These are phyloP conservation scores for Falco biarmicus DNA, from an alignment of 2,797 vertebrate genomes.

Conservation along the genomic window DNA sequence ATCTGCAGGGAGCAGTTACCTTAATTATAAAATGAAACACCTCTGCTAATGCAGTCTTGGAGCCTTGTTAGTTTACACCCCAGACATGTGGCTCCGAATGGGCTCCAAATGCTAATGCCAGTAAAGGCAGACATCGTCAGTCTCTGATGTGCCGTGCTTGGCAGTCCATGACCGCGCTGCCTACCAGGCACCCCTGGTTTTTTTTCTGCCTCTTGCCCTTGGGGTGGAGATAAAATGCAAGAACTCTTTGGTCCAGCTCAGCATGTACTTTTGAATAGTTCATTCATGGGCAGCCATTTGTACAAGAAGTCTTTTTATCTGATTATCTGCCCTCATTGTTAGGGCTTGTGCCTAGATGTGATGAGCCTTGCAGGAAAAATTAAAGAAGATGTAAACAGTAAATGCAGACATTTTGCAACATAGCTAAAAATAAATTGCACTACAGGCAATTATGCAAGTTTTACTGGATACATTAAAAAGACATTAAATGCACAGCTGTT, in stretches of 20 bases:
- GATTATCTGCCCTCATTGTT: slow-evolving; percentile 69
- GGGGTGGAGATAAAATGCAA: slow-evolving; percentile 49
- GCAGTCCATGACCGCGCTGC: not conserved
- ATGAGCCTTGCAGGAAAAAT: slow-evolving; percentile 83
- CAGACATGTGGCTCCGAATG: slow-evolving; percentile 50
- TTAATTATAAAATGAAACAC: slow-evolving; percentile 80
- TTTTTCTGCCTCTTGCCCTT: slow-evolving; percentile 34
- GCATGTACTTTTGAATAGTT: slow-evolving; percentile 57
- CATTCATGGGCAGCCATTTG: slow-evolving; percentile 69
- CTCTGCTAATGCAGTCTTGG: slow-evolving; percentile 62
- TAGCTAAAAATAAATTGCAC: slow-evolving; percentile 87
- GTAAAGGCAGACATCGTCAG: not conserved
- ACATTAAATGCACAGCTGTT: slow-evolving; percentile 86
- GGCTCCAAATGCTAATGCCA: slow-evolving; percentile 59
- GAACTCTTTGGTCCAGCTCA: slow-evolving; percentile 44
- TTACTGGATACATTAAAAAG: slow-evolving; percentile 87
- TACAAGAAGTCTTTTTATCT: slow-evolving; percentile 60
- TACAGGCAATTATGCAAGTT: slow-evolving; percentile 86
- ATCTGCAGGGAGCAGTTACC: slow-evolving; percentile 72
- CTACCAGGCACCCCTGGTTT: not conserved
- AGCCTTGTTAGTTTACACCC: slow-evolving; percentile 68
- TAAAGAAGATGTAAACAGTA: slow-evolving; percentile 84
- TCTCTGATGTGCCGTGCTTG: not conserved
- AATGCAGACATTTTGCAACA: slow-evolving; percentile 85
- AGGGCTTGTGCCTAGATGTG: slow-evolving; percentile 62